Percentiles rank a stretch among this genome's conserved stretches.
Conservation (phyloP, 2,797 vertebrate species). For the Sebastes nivosus region DNA sequence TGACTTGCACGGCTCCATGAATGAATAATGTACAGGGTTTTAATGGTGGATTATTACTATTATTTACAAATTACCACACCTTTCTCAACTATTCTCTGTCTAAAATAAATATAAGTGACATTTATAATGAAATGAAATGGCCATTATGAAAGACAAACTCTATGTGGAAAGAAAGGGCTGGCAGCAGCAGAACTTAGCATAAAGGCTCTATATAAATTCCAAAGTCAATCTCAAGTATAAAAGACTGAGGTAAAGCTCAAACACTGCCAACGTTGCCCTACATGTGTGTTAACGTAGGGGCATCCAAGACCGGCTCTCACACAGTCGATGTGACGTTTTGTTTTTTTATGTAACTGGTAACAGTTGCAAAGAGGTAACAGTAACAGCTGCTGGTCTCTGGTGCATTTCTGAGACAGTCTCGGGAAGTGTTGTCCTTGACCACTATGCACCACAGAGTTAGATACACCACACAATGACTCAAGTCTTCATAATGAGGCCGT, state of each 20-base stretch:
- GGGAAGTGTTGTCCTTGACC: not conserved
- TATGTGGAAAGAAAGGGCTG: no score
- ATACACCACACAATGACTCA: not conserved
- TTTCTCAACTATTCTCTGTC: no score
- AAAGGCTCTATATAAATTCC: not conserved
- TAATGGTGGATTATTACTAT: no score
- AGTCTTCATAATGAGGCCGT: slow-evolving; percentile 45
- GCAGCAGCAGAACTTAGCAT: not conserved
- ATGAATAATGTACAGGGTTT: no score
- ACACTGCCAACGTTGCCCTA: not conserved
- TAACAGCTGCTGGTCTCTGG: no score
- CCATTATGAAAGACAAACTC: no score
- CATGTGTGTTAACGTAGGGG: not conserved
- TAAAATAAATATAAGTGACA: no score
- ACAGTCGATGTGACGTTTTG: not conserved
- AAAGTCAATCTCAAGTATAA: not conserved
- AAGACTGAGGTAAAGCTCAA: not conserved
- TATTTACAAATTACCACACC: no score
- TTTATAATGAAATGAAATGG: no score
- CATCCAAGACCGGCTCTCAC: not conserved
- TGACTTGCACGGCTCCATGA: no score
- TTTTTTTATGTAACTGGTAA: not conserved
- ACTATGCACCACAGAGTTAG: not conserved
- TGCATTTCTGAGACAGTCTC: not conserved
- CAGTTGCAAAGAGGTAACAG: not conserved